Base-by-base conservation (phyloP, 2,888 invertebrate species). In the Pollenia angustigena region DNA sequence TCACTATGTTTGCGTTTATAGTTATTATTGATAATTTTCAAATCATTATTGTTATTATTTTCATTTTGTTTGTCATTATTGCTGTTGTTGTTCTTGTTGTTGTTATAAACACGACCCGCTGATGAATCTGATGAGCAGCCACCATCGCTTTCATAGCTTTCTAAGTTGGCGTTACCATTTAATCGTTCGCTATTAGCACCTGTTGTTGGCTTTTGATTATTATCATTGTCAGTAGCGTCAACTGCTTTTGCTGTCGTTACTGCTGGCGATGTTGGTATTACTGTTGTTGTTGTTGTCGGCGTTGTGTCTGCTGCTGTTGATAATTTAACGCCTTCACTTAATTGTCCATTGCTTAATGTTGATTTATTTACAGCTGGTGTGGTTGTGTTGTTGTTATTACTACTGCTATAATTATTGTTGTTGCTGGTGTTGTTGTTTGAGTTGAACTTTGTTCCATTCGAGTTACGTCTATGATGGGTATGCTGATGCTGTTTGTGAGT, bases 401-500 rank as follows among this genome's bases (percentile, higher is more conserved):
- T 83, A 81, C 85, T 88, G 48, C 32, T 54, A 14, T 78, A 83
- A 74, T 75, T 85, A 60, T 75, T 87, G 60, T 74, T 87, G 81
- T 79, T 85, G 40, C 74, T 75, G 66, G 66, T 87, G 71, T 78
- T 85, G 74, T 74, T 87, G 62, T 78, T 88, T 75, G 80, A 68
- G 81, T 66, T 88, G 81, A 88, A 88, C 64, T 88, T 89, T 83
- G 89, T 90, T 88, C 90, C 90, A 87, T 90, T 90, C 86, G 90
- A 90, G 87, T 90, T 90, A 14, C 91, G 90, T 66, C 90, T 90
- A 88, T 91, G 91, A 88, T 92, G 92, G 72, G 91, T 91, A 58
- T 92, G 92, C 74, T 92, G 92, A 89, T 94, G 94, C 88, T 94
- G 94, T 85, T 94, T 95, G 92, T 96, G 96, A 2, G 96, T 96